phyloP scores from a whole-genome alignment of 2,113 vertebrate genomes.

The Caloenas nicobarica region DNA sequence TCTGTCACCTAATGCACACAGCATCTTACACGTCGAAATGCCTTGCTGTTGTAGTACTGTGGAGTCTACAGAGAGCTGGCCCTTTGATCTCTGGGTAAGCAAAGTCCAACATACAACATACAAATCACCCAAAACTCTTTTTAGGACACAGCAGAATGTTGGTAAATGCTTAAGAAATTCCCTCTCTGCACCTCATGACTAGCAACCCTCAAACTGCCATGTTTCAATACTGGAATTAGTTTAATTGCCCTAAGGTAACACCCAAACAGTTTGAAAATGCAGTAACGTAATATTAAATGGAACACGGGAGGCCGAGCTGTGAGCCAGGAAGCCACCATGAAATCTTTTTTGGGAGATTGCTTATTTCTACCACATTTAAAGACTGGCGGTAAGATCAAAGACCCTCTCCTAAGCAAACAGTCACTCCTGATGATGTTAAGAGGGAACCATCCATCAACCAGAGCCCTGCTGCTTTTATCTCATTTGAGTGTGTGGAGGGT shows the following conservation, averaged over 20 bases:
- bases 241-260: neutral
- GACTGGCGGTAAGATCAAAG: neutral
- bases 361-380: constrained; percentile 13
- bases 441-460: constrained; percentile 21
- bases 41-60: neutral
- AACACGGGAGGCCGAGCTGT: neutral
- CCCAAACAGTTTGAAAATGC: neutral
- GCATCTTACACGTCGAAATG: accelerated
- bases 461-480: constrained; percentile 48
- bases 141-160: neutral
- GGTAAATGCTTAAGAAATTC: neutral
- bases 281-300: neutral
- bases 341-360: neutral
- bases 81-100: neutral
- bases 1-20: neutral
- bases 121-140: neutral
- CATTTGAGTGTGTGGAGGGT: neutral
- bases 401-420: constrained; percentile 9
- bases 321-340: neutral
- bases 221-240: neutral
- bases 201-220: neutral
- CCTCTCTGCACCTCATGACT: neutral
- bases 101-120: neutral
- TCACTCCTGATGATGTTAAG: constrained; percentile 6
- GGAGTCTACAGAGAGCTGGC: neutral